Conservation (phyloP, 2,797 vertebrate species). For the Chrosomus eos region DNA sequence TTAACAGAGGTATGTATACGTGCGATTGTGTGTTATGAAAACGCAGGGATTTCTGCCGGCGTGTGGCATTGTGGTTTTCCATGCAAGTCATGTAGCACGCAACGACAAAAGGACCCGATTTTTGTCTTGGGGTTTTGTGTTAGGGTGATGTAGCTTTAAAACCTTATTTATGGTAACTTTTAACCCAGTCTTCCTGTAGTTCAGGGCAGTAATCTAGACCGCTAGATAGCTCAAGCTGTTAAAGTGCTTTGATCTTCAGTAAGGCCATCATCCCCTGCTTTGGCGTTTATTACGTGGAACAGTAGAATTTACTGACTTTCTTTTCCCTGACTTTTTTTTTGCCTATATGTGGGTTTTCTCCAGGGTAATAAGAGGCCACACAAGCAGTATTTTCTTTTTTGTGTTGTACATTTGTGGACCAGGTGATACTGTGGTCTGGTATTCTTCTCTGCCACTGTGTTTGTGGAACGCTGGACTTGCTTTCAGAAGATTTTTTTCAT, state of each 20-base stretch:
- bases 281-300: conserved; percentile 54
- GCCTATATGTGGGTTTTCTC: conserved; percentile 45
- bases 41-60: conserved; percentile 20
- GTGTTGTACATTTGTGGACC: conserved; percentile 33
- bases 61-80: conserved; percentile 28
- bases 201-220: conserved; percentile 38
- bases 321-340: conserved; percentile 33
- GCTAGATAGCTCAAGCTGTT: conserved; percentile 56
- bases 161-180: conserved; percentile 49
- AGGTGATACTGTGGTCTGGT: conserved; percentile 47
- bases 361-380: conserved; percentile 49
- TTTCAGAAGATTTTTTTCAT: conserved; percentile 1
- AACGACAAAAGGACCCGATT: background rate
- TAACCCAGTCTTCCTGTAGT: conserved; percentile 52
- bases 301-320: conserved; percentile 54
- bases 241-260: conserved; percentile 55
- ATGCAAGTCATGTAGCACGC: background rate
- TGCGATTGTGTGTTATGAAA: conserved; percentile 29
- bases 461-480: conserved; percentile 15
- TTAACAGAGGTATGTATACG: conserved; percentile 64
- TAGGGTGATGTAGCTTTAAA: conserved; percentile 25
- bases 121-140: conserved; percentile 23
- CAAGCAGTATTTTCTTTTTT: conserved; percentile 45
- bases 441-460: conserved; percentile 26
- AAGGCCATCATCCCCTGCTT: conserved; percentile 54